Base-by-base conservation (phyloP, 2,888 invertebrate species). In the Malachius bipustulatus region DNA sequence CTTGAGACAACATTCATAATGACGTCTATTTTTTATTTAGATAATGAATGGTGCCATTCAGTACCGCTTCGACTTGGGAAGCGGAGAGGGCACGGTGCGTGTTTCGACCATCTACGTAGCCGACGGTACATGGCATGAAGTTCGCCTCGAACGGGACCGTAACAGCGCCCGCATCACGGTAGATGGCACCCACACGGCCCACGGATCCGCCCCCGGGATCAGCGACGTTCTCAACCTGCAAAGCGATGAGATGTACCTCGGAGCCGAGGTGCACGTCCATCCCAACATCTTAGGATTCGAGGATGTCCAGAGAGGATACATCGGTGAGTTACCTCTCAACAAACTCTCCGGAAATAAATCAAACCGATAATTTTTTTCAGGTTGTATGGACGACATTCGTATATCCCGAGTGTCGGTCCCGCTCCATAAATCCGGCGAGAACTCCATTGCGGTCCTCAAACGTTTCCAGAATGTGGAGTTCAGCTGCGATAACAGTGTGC, bases 41-140 rank as follows among this genome's bases (percentile, higher is more conserved):
- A 69, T 83, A 35, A 77, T 75, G 11, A 83, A 88, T 58, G 94
- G 93, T 1, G 74, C 75, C 32, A 74, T 91, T 8, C 89, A 88
- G 60, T 90, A 89, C 62, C 75, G 85, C 45, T 89, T 91, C 68
- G 88, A 96, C 59, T 73, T 93, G 46, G 96, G 96, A 12, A 82
- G 84, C 45, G 96, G 94, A 4, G 84, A 84, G 61, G 90, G 87
- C 24, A 64, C 81, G 35, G 81, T 90, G 16, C 72, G 82, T 42
- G 81, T 85, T 2, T 73, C 77, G 16, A 77, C 78, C 38, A 66
- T 77, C n/a, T 74, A 74, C 50, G 71, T 87, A n/a, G 77, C 82
- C 15, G 87, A 89, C 55, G 87, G 88, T 3, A 71, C 75, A 46
- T 89, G 89, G 89, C 89, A 89, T 58, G 75, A 77, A 46, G 70